Percentiles rank a stretch among this genome's conserved stretches.
These are phyloP conservation scores for Plotosus lineatus DNA, from an alignment of 2,113 vertebrate species.

Conservation along the genomic window DNA sequence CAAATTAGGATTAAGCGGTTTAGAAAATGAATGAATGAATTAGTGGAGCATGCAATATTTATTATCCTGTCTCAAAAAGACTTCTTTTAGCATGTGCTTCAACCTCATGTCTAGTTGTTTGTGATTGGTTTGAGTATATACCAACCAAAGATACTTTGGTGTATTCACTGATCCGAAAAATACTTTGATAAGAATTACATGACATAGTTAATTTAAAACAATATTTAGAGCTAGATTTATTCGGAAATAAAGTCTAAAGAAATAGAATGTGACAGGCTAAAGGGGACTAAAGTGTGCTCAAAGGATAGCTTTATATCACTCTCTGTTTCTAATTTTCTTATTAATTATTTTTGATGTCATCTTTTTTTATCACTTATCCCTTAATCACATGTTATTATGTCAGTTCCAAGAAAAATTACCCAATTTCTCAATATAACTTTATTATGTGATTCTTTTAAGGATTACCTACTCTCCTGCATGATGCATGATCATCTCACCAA, in stretches of 20 bases:
- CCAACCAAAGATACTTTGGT: neutral
- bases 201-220: neutral
- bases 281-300: neutral
- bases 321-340: neutral
- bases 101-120: neutral
- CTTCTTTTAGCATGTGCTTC: conserved; percentile 31
- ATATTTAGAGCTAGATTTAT: neutral
- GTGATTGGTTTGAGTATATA: neutral
- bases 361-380: conserved; percentile 1
- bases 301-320: neutral
- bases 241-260: neutral
- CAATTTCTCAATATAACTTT: neutral
- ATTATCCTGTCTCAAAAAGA: neutral
- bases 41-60: neutral
- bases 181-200: conserved; percentile 20
- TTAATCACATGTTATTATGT: conserved; percentile 8
- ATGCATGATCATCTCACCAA: conserved; percentile 25
- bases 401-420: neutral
- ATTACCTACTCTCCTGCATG: neutral
- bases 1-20: too few species aligned
- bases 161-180: neutral
- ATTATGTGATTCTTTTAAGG: neutral
- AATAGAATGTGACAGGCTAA: neutral
- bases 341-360: neutral
- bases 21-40: too few species aligned